A percentile compares a stretch with the other conserved stretches of the same genome.
Evolutionary conservation across 2,888 invertebrate species (phyloP).

Genomic region (Norana najaformis): DNA sequence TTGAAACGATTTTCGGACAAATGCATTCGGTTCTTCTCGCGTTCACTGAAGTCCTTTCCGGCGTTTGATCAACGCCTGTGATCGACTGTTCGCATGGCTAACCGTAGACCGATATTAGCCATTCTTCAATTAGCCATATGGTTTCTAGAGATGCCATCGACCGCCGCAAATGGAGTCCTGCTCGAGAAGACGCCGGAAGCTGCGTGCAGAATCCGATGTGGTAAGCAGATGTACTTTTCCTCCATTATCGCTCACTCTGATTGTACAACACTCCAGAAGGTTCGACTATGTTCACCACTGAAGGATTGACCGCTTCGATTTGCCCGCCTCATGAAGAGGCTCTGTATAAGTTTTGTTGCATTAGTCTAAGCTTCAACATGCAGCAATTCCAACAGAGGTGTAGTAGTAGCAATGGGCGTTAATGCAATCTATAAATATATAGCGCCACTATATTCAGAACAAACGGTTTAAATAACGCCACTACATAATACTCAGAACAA

Average conservation of each 20-base stretch:
- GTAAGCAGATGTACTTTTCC: not conserved
- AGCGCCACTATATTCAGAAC: not conserved
- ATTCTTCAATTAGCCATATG: constrained; percentile 1
- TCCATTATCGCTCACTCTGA: constrained; percentile 1
- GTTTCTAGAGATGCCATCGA: constrained; percentile 1
- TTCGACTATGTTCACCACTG: not conserved
- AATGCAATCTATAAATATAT: not conserved
- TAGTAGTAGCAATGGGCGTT: not conserved
- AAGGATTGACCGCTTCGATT: not conserved
- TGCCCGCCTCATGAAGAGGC: not conserved
- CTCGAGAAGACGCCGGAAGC: not conserved
- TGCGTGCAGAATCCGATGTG: not conserved
- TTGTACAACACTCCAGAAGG: not conserved
- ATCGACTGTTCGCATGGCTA: not conserved
- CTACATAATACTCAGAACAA: too few relatives aligned
- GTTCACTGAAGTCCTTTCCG: not conserved
- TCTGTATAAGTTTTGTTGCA: not conserved
- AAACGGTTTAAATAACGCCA: too few relatives aligned
- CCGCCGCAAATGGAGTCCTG: not conserved
- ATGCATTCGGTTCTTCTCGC: not conserved
- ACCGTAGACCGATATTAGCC: not conserved
- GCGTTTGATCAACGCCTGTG: not conserved
- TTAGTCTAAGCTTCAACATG: not conserved
- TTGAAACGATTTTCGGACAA: not conserved
- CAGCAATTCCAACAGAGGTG: not conserved